phyloP scores from a whole-genome alignment of 2,113 vertebrate genomes.

The Isichthys henryi region DNA sequence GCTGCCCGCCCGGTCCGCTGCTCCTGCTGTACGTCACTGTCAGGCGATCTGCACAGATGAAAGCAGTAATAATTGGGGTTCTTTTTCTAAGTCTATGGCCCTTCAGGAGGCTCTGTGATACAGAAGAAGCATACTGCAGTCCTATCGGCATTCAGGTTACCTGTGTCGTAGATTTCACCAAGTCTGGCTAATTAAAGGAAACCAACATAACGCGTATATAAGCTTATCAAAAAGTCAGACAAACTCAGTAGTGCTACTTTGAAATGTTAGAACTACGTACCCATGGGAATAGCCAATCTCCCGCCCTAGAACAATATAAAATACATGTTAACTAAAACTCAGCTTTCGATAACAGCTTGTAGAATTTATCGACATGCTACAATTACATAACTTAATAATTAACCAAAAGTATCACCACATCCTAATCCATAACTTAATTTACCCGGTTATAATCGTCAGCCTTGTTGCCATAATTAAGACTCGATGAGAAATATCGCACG shows the following conservation, averaged over 20 bases:
- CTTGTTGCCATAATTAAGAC: conserved; percentile 15
- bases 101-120: background rate
- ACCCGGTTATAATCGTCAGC: conserved; percentile 35
- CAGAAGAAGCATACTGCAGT: background rate
- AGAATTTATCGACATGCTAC: background rate
- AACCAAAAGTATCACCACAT: background rate
- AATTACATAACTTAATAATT: background rate
- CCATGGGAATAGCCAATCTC: conserved; percentile 44
- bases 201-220: background rate
- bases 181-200: background rate
- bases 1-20: conserved; percentile 86
- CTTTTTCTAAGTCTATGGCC: background rate
- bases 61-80: background rate
- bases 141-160: background rate
- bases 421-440: background rate
- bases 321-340: background rate
- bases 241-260: background rate
- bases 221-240: background rate
- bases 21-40: conserved; percentile 79
- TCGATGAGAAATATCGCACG: background rate
- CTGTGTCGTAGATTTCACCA: background rate
- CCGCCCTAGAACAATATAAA: conserved; percentile 34
- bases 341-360: background rate
- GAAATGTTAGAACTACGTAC: conserved; percentile 35
- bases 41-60: conserved; percentile 63